These are phyloP conservation scores for Chrysogorgia sp. DNA, from an alignment of 92 coral and sea anemone genomes.

Conservation along the genomic window DNA sequence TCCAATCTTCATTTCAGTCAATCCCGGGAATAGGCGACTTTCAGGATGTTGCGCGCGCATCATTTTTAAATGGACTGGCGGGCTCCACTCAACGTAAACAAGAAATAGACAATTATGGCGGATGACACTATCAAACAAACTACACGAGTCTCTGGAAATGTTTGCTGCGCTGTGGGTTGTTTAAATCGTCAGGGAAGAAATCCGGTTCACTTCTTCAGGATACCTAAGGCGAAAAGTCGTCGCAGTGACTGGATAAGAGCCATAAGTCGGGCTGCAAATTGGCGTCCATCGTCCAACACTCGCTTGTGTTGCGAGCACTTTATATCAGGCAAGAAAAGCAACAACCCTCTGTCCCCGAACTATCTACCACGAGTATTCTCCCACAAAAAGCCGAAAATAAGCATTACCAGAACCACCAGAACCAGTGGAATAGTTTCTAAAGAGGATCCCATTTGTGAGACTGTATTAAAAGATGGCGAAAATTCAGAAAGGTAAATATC, in stretches of 20 bases:
- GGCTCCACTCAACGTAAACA: too few relatives aligned
- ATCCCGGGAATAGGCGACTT: too few relatives aligned
- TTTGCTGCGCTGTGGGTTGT: conserved; percentile 33
- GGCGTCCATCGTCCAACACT: conserved; percentile 26
- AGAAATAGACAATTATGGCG: too few relatives aligned
- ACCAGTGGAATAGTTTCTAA: too few relatives aligned
- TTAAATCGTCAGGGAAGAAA: conserved; percentile 32
- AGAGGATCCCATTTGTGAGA: too few relatives aligned
- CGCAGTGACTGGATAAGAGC: conserved; percentile 24
- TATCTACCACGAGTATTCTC: conserved; percentile 24
- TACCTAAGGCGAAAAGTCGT: conserved; percentile 17
- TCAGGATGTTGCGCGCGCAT: too few relatives aligned
- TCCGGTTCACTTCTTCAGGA: conserved; percentile 15
- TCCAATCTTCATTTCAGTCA: too few relatives aligned
- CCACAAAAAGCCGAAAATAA: background rate
- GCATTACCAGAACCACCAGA: too few relatives aligned
- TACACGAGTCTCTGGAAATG: conserved; percentile 30
- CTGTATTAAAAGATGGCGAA: too few relatives aligned
- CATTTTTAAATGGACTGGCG: too few relatives aligned
- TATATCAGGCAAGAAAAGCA: conserved; percentile 31
- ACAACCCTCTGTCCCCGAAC: conserved; percentile 24
- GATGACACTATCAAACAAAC: too few relatives aligned
- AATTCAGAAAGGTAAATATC: too few relatives aligned
- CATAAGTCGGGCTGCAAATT: conserved; percentile 10
- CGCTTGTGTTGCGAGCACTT: conserved; percentile 40